Conservation (phyloP, 1,140 invertebrate genomes). For the Zaprionus africanus region DNA sequence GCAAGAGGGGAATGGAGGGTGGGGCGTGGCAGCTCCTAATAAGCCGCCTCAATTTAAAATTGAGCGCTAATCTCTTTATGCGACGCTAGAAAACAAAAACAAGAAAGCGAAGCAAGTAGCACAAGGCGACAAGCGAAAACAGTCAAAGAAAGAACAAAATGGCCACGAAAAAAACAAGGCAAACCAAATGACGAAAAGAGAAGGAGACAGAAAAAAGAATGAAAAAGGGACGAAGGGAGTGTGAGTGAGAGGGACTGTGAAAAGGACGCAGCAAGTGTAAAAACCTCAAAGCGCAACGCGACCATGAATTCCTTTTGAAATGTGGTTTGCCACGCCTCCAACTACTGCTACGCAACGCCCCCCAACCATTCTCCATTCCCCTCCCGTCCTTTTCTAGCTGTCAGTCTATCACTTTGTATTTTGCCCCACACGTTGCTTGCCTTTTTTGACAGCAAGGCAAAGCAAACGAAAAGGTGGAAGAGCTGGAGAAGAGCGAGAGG, state of each 20-base stretch:
- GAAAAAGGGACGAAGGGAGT: neutral
- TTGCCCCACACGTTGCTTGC: conserved; percentile 11
- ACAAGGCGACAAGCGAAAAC: conserved; percentile 12
- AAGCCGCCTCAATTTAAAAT: conserved; percentile 53
- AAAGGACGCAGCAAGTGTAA: conserved; percentile 22
- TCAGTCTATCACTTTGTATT: conserved; percentile 39
- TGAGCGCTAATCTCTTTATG: conserved; percentile 60
- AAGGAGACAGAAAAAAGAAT: neutral
- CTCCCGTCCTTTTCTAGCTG: neutral
- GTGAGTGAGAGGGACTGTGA: neutral
- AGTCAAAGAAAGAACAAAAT: neutral
- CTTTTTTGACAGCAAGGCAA: conserved; percentile 12
- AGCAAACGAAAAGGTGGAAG: neutral
- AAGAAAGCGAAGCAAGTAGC: neutral
- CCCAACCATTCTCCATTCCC: neutral
- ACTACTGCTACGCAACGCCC: conserved; percentile 23
- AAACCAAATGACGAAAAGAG: neutral
- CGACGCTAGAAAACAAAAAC: conserved; percentile 20
- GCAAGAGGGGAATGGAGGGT: neutral
- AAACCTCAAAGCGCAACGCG: conserved; percentile 33
- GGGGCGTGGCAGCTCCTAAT: conserved; percentile 36
- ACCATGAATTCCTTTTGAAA: conserved; percentile 49
- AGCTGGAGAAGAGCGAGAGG: neutral
- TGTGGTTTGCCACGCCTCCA: conserved; percentile 43
- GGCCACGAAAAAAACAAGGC: conserved; percentile 2